Evolutionary conservation across 2,797 vertebrate genomes (phyloP).

Genomic region (Diceros bicornis): DNA sequence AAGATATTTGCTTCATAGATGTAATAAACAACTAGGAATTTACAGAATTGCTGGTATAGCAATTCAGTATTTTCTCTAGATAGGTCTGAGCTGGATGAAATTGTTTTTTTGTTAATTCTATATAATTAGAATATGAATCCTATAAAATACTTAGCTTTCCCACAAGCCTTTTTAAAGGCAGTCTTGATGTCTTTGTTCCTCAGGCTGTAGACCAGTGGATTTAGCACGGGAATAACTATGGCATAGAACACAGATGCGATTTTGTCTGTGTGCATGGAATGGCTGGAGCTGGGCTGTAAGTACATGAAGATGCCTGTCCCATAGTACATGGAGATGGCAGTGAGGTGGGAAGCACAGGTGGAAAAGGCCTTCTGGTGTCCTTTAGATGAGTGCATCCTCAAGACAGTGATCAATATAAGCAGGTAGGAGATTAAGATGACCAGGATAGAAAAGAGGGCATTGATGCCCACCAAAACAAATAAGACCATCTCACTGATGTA

Average conservation of each 20-base stretch:
- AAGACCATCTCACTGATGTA: conserved; percentile 78
- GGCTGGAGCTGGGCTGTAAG: conserved; percentile 79
- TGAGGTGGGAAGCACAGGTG: conserved; percentile 87
- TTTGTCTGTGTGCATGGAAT: conserved; percentile 82
- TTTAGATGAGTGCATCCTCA: conserved; percentile 80
- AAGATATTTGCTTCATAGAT: not conserved
- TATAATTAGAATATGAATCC: not conserved
- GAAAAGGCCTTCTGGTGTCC: conserved; percentile 85
- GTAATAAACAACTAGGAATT: not conserved
- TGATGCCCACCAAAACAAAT: conserved; percentile 78
- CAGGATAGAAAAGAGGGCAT: not conserved
- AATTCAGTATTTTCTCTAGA: not conserved
- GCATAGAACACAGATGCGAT: conserved; percentile 85
- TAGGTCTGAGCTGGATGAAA: not conserved
- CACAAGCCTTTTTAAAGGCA: conserved; percentile 74
- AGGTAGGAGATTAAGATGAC: conserved; percentile 81
- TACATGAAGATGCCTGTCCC: conserved; percentile 87
- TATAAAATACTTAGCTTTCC: not conserved
- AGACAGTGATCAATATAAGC: conserved; percentile 81
- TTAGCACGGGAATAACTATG: conserved; percentile 86
- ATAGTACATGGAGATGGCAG: conserved; percentile 84
- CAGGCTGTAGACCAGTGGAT: conserved; percentile 87
- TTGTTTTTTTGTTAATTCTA: not conserved
- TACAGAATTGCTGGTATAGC: not conserved
- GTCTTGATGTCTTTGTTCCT: conserved; percentile 83